Base-by-base conservation (phyloP, 2,113 vertebrate species). In the Sciurus niger region DNA sequence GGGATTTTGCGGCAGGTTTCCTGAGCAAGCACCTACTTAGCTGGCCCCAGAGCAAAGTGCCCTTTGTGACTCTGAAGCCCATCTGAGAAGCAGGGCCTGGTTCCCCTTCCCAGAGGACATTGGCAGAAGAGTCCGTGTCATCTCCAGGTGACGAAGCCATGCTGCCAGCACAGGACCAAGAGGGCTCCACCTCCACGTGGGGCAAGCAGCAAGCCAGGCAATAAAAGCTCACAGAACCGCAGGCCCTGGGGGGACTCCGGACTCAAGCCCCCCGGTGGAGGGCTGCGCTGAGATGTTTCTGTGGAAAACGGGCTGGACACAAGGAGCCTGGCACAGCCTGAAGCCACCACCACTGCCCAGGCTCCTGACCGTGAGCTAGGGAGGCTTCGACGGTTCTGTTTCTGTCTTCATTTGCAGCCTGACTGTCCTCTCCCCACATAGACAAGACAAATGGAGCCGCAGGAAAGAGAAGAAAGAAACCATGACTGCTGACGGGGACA, bases 301-400 rank as follows among this genome's bases (percentile, higher is more conserved):
- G n/a, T 78, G 60, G 80, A 85, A 73, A 70, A 34, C 25, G 32
- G 37, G 25, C 8, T 18, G 60, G 37, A 1, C n/a, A 22, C 1
- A 1, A 70, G 32, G 60, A 70, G 58, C 3, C 9, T 25, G 60
- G 34, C 17, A 22, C 0, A 1, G 40, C 46, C 34, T 1, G 16
- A 4, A 37, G 20, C 46, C 25, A 10, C 37, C 37, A 24, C 5
- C 8, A 28, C 8, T 0, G 58, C 65, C 28, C 8, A 24, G 43
- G 34, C 65, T 73, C 24, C 8, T 0, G 5, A 51, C 12, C 12
- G 0, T 0, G 4, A 3, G 20, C 55, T 16, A 4, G 11, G 18
- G n/a, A 82, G 30, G 22, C n/a, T 53, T 76, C 0, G 0, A 10
- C 16, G 8, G 17, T 16, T 0, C 16, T 58, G 30, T 77, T 68